These are phyloP conservation scores for Morelia viridis DNA, from an alignment of 2,797 vertebrate genomes.

Conservation along the genomic window DNA sequence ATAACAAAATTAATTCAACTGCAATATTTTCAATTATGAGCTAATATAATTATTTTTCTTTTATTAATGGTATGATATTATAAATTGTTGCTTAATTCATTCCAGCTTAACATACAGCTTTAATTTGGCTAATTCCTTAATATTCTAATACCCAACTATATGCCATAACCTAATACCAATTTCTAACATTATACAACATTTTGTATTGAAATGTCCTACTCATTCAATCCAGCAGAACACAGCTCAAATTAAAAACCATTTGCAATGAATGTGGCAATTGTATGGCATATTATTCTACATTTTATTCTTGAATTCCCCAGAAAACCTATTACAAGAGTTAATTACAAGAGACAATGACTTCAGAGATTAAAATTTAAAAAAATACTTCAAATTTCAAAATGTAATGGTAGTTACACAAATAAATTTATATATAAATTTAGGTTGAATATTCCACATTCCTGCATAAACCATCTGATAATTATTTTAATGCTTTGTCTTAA, in stretches of 20 bases:
- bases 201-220: not conserved
- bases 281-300: conserved; percentile 5
- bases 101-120: not conserved
- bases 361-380: not conserved
- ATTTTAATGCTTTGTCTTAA: conserved; percentile 48
- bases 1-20: not conserved
- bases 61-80: conserved; percentile 13
- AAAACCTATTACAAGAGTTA: conserved; percentile 1
- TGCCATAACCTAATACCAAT: conserved; percentile 6
- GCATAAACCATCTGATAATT: conserved; percentile 47
- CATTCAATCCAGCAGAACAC: not conserved
- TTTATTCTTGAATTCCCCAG: not conserved
- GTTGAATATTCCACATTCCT: conserved; percentile 30
- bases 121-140: not conserved
- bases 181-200: not conserved
- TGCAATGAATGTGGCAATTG: not conserved
- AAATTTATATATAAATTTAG: conserved; percentile 42
- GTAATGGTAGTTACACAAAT: conserved; percentile 37
- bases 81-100: not conserved
- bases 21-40: not conserved
- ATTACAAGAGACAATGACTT: conserved; percentile 4
- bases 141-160: not conserved
- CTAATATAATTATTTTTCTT: not conserved
- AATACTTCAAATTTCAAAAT: conserved; percentile 10
- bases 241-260: not conserved